Base-by-base conservation (phyloP, 2,113 vertebrate species). In the Poeciliopsis retropinna region DNA sequence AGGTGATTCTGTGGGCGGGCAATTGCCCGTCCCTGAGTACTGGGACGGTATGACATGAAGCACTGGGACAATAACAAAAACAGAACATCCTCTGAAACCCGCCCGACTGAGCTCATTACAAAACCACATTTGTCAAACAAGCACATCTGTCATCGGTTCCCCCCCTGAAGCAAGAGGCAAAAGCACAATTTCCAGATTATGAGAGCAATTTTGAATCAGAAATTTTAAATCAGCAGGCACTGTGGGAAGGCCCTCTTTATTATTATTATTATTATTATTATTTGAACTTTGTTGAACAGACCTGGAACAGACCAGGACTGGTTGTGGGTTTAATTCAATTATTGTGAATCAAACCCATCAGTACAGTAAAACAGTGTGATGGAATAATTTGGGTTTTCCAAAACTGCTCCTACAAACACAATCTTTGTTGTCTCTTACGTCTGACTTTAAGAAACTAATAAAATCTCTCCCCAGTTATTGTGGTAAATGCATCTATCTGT, bases 1-100 rank as follows among this genome's bases (percentile, higher is more conserved):
- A 31, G 30, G 3, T 31, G 3, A 31, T 31, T 3, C 30, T 31
- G 30, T 31, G 30, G 30, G 30, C 30, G 30, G 30, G 30, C 30
- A 30, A 30, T 30, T n/a, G n/a, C n/a, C n/a, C n/a, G n/a, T n/a
- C n/a, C 68, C 28, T 62, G 10, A 72, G 83, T 66, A 39, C 80
- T 65, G 17, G 57, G 64, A 69, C 17, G 79, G 85, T 75, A 78
- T 86, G 78, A 76, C 83, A 70, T 80, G 74, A 14, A 19, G 30
- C 78, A 79, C 73, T 61, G 54, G 75, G 62, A 74, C 70, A 88
- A 75, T 76, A 83, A 29, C 12, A 73, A 76, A 67, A 65, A 60
- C 54, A 77, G 66, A 62, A 68, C 60, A 78, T 82, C 64, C 66
- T 51, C 41, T 34, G 60, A 74, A 85, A 79, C 30, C 11, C 54